Evolutionary conservation across 2,797 vertebrate genomes (phyloP).

Genomic region (Eulemur coronatus): DNA sequence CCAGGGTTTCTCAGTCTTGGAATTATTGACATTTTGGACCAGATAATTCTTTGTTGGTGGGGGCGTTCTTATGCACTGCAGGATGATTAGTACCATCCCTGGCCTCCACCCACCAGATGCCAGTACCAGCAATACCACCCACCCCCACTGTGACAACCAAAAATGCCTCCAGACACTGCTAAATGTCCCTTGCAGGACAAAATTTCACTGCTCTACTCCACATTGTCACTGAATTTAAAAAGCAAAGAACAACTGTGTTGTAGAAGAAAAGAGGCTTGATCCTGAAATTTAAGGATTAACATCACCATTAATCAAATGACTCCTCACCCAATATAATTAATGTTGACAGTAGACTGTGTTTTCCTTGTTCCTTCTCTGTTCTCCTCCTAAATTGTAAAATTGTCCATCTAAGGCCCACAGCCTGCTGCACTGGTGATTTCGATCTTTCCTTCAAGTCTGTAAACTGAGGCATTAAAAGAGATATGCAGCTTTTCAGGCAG

Average conservation of each 20-base stretch:
- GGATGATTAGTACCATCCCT: neutral
- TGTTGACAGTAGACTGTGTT: neutral
- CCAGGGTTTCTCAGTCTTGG: neutral
- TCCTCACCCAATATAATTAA: neutral
- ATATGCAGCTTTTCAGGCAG: neutral
- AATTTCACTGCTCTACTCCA: neutral
- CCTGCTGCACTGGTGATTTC: neutral
- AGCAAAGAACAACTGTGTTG: neutral
- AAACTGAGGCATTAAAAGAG: neutral
- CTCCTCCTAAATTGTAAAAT: neutral
- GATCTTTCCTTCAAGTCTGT: neutral
- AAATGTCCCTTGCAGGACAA: neutral
- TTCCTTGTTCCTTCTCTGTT: neutral
- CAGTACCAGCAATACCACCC: neutral
- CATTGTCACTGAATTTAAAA: neutral
- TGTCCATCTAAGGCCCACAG: neutral
- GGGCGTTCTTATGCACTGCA: neutral
- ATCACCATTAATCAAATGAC: neutral
- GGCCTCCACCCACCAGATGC: neutral
- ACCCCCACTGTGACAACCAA: neutral
- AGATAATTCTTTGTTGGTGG: neutral
- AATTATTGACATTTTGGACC: neutral
- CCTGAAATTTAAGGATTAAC: neutral
- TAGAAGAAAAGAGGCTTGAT: neutral
- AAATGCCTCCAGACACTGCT: neutral